Evolutionary conservation across 2,797 vertebrate genomes (phyloP).

Genomic region (Megalops cyprinoides): DNA sequence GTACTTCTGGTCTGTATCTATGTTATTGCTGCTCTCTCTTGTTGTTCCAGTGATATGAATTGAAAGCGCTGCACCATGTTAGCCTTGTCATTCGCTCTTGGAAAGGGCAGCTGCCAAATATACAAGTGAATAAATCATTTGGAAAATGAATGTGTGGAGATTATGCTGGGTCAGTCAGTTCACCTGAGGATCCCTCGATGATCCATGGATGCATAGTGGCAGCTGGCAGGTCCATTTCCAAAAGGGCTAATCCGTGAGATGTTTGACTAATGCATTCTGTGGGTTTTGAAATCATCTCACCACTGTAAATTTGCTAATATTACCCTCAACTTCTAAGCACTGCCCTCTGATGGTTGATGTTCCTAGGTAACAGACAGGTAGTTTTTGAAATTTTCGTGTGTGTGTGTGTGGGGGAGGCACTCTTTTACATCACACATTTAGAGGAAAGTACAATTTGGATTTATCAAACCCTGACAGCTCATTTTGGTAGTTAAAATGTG

Average conservation of each 20-base stretch:
- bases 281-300: not conserved
- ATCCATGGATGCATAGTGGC: not conserved
- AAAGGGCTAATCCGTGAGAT: not conserved
- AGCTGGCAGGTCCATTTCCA: not conserved
- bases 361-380: too few species aligned
- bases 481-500: not conserved
- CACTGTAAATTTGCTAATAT: not conserved
- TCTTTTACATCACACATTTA: too few species aligned
- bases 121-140: slow-evolving; percentile 1
- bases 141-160: not conserved
- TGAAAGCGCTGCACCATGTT: not conserved
- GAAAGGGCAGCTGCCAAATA: not conserved
- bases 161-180: not conserved
- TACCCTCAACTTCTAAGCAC: too few species aligned
- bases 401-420: too few species aligned
- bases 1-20: not conserved
- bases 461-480: not conserved
- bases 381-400: too few species aligned
- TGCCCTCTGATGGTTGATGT: too few species aligned
- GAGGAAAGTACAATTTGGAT: not conserved
- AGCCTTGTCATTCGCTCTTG: too few species aligned
- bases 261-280: not conserved
- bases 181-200: too few species aligned
- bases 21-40: not conserved
- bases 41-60: not conserved